phyloP scores from a whole-genome alignment of 2,888 invertebrate genomes.

The Papilio protenor region DNA sequence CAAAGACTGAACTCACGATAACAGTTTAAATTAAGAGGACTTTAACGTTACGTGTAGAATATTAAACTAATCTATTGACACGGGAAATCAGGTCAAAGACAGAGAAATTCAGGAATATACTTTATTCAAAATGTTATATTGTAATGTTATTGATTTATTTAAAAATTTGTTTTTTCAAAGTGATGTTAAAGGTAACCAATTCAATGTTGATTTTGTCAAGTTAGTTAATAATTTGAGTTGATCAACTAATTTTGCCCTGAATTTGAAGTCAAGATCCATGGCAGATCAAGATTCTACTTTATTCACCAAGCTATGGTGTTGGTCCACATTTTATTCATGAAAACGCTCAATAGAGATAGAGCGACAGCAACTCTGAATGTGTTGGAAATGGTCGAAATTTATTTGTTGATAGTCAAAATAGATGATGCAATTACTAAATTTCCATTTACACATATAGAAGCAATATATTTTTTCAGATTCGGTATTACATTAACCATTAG shows the following conservation, averaged over 20 bases:
- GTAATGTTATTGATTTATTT: background rate
- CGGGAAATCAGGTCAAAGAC: conserved; percentile 13
- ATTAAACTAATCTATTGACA: background rate
- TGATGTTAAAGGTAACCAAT: background rate
- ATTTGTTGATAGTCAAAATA: no score
- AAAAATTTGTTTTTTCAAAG: no score
- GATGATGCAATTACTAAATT: no score
- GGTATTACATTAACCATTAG: no score
- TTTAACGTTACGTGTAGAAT: background rate
- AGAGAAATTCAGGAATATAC: background rate
- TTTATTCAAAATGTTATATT: no score
- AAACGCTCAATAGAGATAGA: no score
- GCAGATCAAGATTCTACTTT: background rate
- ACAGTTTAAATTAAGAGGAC: conserved; percentile 26
- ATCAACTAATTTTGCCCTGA: no score
- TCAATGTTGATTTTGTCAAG: background rate
- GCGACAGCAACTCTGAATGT: background rate
- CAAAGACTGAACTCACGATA: conserved; percentile 23
- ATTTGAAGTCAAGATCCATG: background rate
- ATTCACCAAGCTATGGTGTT: background rate
- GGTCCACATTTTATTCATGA: background rate
- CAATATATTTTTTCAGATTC: no score
- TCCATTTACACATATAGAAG: no score
- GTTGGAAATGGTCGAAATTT: no score
- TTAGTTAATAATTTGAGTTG: no score